These are phyloP conservation scores for Cataglyphis livida DNA, from an alignment of 2,888 invertebrate species.

Conservation along the genomic window DNA sequence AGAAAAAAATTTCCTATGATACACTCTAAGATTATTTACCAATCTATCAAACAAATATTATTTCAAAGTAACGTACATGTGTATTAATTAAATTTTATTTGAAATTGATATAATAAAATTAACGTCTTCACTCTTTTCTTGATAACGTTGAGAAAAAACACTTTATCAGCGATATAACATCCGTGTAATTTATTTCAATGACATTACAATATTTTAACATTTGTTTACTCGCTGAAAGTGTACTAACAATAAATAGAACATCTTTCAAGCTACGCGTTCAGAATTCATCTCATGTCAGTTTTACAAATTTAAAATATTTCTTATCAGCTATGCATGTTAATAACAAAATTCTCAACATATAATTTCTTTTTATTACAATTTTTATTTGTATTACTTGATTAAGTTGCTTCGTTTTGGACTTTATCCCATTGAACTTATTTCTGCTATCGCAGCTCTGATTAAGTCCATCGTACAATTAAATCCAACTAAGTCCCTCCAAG, in stretches of 20 bases:
- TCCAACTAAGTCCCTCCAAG: no score
- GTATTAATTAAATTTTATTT: not conserved
- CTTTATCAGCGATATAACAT: not conserved
- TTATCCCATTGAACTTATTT: no score
- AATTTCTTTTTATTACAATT: not conserved
- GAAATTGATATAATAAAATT: not conserved
- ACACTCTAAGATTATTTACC: not conserved
- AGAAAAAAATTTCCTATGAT: not conserved
- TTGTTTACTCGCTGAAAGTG: not conserved
- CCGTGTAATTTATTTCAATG: not conserved
- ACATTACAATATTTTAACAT: not conserved
- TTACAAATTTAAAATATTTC: not conserved
- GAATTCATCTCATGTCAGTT: not conserved
- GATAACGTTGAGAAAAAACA: not conserved
- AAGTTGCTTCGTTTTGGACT: not conserved
- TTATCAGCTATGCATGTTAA: not conserved
- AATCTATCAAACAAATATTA: not conserved
- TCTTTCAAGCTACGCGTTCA: not conserved
- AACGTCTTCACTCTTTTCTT: not conserved
- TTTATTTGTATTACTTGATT: not conserved
- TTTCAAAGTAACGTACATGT: not conserved
- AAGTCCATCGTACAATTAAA: no score
- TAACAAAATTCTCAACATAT: not conserved
- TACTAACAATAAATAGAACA: not conserved
- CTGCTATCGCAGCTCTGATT: not conserved